Conservation (phyloP, 2,113 vertebrate genomes). For the Mus pahari region DNA sequence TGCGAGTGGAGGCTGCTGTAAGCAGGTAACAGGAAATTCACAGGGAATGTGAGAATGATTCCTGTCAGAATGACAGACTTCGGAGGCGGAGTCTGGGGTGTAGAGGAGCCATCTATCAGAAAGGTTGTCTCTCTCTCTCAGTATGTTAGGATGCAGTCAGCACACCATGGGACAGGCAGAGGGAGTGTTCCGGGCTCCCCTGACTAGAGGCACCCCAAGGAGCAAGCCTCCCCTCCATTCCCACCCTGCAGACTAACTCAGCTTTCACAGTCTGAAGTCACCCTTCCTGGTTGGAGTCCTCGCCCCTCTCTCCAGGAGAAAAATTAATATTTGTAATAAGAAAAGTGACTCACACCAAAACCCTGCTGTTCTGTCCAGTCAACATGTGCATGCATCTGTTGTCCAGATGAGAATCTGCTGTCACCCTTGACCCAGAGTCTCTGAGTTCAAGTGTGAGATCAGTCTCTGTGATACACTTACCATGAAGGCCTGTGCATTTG, state of each 20-base stretch:
- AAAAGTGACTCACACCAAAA: background rate
- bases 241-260: background rate
- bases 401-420: accelerated
- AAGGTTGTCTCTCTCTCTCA: background rate
- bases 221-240: background rate
- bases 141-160: accelerated
- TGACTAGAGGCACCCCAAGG: accelerated
- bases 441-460: accelerated
- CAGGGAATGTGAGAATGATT: background rate
- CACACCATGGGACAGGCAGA: accelerated
- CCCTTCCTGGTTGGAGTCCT: background rate
- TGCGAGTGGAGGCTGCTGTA: accelerated
- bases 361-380: background rate
- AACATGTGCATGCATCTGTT: background rate
- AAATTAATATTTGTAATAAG: background rate
- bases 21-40: accelerated
- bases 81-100: accelerated
- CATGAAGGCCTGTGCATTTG: too few relatives aligned
- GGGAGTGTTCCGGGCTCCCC: background rate
- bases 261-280: too few relatives aligned
- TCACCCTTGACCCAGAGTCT: background rate
- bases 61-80: background rate
- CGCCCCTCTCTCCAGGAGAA: background rate
- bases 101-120: accelerated
- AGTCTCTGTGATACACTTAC: background rate